Base-by-base conservation (phyloP, 1,140 invertebrate genomes). In the Antheraea pernyi region DNA sequence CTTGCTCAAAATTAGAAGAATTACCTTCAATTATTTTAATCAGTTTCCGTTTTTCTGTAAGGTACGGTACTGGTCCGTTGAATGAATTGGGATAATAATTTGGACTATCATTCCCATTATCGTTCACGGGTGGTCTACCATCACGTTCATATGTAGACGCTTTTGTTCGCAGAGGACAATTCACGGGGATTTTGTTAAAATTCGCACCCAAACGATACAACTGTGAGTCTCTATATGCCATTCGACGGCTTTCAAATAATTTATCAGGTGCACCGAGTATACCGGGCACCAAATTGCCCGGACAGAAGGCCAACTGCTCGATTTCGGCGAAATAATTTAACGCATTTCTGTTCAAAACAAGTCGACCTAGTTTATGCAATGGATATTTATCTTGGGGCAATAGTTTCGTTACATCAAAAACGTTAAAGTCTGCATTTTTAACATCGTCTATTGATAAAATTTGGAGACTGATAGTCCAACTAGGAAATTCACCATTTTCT, bases 11-110 rank as follows among this genome's bases (percentile, higher is more conserved):
- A 86, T 99, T 98, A 80, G 99, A 97, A 60, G 93, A 92, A 60
- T 94, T 93, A 22, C 94, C 95, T n/a, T 82, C 82, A 7, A 92
- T 80, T 13, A 88, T 80, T 71, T 93, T 93, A 4, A 80, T 74
- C 9, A 94, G 89, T 36, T 85, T 79, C 0, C 79, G 75, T 67
- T 89, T 85, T 60, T 91, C 86, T 22, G 92, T 81, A 22, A 87
- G 76, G 64, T 87, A 86, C 59, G 94, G 93, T 16, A 93, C 82
- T 0, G 97, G 97, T 0, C 97, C 97, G 68, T 90, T 88, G 85
- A 98, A 99, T 74, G 97, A 98, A 88, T 99, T 99, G 0, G 98
- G 98, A 91, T 94, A 98, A 86, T 99, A 99, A 91, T 98, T 98
- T 4, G 98, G 98, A 10, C 95, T 95, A 62, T 95, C 96, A 72